Evolutionary conservation across 2,888 invertebrate species (phyloP), one percentile per base, ranked within the genome.

Genomic region (Epistrophe grossulariae): DNA sequence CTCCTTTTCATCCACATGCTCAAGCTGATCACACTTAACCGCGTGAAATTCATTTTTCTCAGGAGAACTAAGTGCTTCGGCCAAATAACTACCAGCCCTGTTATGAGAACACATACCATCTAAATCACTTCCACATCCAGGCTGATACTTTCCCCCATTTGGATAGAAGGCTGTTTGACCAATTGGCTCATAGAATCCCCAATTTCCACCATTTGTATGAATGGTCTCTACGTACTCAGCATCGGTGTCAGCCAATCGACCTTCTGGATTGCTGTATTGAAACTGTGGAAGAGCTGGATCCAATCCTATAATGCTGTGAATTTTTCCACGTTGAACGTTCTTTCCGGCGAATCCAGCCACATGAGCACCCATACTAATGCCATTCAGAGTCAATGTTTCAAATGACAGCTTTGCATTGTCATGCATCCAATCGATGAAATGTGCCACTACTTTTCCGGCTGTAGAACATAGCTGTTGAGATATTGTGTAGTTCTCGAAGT

Each of bases 301-400:
- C 19, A 91, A 77, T 10, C 89, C 94, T 87, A 94, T 94, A 55
- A 94, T 94, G 5, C 93, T 93, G 88, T 94, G 94, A 52, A 94
- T 92, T 17, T 93, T 93, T 38, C 94, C 94, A 89, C 93, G 90
- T 74, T 92, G 93, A 1, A 94, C 93, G 88, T 93, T 93, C 77
- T 94, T 94, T 2, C 94, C 94, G 31, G 94, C 94, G 71, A 94
- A 94, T 0, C 94, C 94, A 24, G 94, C 94, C 0, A 94, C 94
- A 88, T 94, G 94, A 1, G 94, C 94, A 0, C 94, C 94, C 62
- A 94, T 91, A 78, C 94, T 94, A 80, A 94, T 94, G 0, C 94
- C 94, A 68, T 94, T 94, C 4, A 91, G 60, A 93, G 93, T 90
- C 93, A 94, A 80, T 92, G 91, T 0, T 92, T 94, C 8, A 93